A percentile compares a stretch with the other conserved stretches of the same genome.
Conservation (phyloP, 2,113 vertebrate species). For the Vulpes ferrilata region DNA sequence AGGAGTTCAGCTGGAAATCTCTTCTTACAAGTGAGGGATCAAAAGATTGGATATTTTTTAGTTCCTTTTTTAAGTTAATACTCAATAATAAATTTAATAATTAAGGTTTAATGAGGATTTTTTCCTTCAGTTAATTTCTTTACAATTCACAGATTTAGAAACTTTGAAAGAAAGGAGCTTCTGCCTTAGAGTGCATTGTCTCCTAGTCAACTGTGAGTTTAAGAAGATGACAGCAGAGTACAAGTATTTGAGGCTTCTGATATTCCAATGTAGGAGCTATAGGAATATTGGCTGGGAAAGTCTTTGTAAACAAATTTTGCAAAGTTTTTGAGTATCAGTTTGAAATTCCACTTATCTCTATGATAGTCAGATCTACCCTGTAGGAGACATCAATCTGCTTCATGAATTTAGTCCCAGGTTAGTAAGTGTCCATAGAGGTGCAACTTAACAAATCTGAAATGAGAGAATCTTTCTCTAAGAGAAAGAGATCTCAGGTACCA, state of each 20-base stretch:
- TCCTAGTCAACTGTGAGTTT: background rate
- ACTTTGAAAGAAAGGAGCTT: background rate
- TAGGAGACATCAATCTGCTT: background rate
- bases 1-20: constrained; percentile 59
- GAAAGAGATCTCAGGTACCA: background rate
- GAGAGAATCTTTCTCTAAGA: background rate
- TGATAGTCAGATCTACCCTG: background rate
- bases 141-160: constrained; percentile 44
- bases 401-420: background rate
- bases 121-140: constrained; percentile 33
- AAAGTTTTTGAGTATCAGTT: background rate
- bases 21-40: constrained; percentile 58
- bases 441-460: background rate
- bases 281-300: background rate
- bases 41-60: constrained; percentile 60
- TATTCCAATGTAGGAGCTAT: background rate
- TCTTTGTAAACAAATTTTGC: background rate
- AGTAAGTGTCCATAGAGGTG: background rate
- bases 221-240: background rate
- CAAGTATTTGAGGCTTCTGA: background rate
- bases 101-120: constrained; percentile 62
- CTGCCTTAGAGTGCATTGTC: background rate
- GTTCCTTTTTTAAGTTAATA: constrained; percentile 37
- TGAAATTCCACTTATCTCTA: background rate
- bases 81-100: constrained; percentile 49